A percentile compares a stretch with the other conserved stretches of the same genome.
Evolutionary conservation across 2,797 vertebrate species (phyloP).

Genomic region (Microctenopoma lineatum): DNA sequence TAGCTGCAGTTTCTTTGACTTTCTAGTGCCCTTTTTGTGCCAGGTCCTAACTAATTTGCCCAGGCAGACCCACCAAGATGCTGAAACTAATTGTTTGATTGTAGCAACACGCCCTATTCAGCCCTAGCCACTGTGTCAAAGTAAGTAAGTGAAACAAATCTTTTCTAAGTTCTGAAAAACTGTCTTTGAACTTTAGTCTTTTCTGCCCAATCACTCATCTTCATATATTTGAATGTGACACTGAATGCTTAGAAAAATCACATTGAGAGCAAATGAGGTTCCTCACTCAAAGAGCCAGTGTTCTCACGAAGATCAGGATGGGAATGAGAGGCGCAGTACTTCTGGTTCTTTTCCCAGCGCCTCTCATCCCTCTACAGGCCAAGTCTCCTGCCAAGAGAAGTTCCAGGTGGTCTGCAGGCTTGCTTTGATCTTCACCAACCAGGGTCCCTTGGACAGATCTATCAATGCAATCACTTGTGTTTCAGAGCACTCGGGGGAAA

Average conservation of each 20-base stretch:
- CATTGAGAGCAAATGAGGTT: slow-evolving; percentile 50
- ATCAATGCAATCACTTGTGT: slow-evolving; percentile 77
- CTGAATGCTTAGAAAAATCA: slow-evolving; percentile 50
- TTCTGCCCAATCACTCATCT: slow-evolving; percentile 43
- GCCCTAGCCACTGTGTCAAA: slow-evolving; percentile 21
- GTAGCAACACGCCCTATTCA: slow-evolving; percentile 34
- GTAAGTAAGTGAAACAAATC: slow-evolving; percentile 29
- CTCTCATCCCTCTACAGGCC: slow-evolving; percentile 58
- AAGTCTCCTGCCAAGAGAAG: slow-evolving; percentile 67
- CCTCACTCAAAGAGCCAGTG: slow-evolving; percentile 60
- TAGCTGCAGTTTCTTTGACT: slow-evolving; percentile 6
- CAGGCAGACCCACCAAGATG: slow-evolving; percentile 41
- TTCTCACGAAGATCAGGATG: slow-evolving; percentile 80
- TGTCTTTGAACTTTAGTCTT: slow-evolving; percentile 34
- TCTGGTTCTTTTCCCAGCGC: slow-evolving; percentile 72
- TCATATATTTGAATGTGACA: slow-evolving; percentile 59
- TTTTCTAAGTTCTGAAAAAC: slow-evolving; percentile 21
- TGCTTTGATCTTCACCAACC: slow-evolving; percentile 78
- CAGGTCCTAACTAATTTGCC: slow-evolving; percentile 33
- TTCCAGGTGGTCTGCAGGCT: slow-evolving; percentile 76
- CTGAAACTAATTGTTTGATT: slow-evolving; percentile 40
- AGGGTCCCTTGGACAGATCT: slow-evolving; percentile 73
- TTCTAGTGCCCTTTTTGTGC: slow-evolving; percentile 18
- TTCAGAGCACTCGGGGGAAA: slow-evolving; percentile 75
- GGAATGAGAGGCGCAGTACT: slow-evolving; percentile 62